These are phyloP conservation scores for Cetoscarus ocellatus DNA, from an alignment of 2,797 vertebrate species.

Conservation along the genomic window DNA sequence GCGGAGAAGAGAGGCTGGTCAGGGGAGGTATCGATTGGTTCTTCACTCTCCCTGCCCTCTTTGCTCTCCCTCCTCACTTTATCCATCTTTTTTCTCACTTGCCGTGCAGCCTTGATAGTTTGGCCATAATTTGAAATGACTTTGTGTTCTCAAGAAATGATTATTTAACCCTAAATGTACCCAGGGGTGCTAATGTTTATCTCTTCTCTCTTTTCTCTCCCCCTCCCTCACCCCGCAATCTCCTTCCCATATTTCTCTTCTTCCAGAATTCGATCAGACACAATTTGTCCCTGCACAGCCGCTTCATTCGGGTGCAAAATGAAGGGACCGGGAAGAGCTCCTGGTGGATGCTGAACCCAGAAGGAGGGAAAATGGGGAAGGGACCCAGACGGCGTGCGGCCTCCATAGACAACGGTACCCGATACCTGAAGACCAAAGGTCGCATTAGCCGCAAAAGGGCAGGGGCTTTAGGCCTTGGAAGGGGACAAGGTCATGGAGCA, in stretches of 20 bases:
- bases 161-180: conserved; percentile 71
- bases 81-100: conserved; percentile 55
- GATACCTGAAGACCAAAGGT: conserved; percentile 93
- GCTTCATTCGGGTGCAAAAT: conserved; percentile 96
- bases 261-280: conserved; percentile 97
- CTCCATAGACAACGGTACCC: conserved; percentile 93
- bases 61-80: conserved; percentile 59
- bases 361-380: conserved; percentile 96
- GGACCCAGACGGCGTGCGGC: conserved; percentile 91
- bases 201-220: conserved; percentile 27
- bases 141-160: conserved; percentile 70
- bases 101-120: conserved; percentile 55
- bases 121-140: conserved; percentile 64
- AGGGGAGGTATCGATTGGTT: conserved; percentile 80
- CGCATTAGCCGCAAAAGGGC: conserved; percentile 92
- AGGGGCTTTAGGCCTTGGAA: conserved; percentile 77
- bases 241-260: conserved; percentile 41
- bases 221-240: conserved; percentile 7
- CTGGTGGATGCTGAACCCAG: conserved; percentile 99
- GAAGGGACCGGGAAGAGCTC: conserved; percentile 98
- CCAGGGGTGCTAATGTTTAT: conserved; percentile 57
- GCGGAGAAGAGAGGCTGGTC: conserved; percentile 74
- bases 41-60: conserved; percentile 72
- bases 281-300: conserved; percentile 96
- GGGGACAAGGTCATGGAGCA: conserved; percentile 84